Conservation (phyloP, 2,797 vertebrate species). For the Etheostoma perlongum region DNA sequence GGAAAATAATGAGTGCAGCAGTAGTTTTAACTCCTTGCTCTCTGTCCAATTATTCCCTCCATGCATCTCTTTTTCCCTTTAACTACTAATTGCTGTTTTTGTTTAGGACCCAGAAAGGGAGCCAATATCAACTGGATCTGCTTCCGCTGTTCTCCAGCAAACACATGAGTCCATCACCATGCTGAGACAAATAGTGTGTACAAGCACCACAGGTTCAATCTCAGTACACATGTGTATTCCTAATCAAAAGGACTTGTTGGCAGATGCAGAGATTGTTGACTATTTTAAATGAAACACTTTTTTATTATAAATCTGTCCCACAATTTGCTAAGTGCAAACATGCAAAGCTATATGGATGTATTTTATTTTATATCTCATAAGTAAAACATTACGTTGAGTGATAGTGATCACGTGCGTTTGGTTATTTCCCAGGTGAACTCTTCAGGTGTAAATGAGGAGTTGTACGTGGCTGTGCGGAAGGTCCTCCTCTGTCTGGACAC, state of each 20-base stretch:
- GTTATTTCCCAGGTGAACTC: constrained; percentile 47
- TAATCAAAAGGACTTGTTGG: neutral
- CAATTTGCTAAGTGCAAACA: neutral
- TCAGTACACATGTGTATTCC: neutral
- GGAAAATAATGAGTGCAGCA: neutral
- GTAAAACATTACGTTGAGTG: neutral
- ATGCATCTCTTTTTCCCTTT: neutral
- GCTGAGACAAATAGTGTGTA: constrained; percentile 54
- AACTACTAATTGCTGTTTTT: constrained; percentile 1
- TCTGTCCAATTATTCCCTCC: neutral
- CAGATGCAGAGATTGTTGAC: neutral
- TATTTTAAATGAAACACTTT: neutral
- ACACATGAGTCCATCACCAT: constrained; percentile 42
- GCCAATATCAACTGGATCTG: constrained; percentile 5
- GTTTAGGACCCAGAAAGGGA: constrained; percentile 48
- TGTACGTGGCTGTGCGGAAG: constrained; percentile 80
- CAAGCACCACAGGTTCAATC: neutral
- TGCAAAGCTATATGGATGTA: neutral
- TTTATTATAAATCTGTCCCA: neutral
- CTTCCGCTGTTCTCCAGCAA: constrained; percentile 49
- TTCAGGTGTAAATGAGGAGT: constrained; percentile 73
- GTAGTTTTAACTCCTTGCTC: neutral
- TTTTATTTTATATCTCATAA: neutral
- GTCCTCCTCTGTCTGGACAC: constrained; percentile 82
- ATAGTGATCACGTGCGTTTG: neutral